Evolutionary conservation across 2,113 vertebrate species (phyloP), one percentile per base, ranked within the genome.

Genomic region (Heterochromis multidens): DNA sequence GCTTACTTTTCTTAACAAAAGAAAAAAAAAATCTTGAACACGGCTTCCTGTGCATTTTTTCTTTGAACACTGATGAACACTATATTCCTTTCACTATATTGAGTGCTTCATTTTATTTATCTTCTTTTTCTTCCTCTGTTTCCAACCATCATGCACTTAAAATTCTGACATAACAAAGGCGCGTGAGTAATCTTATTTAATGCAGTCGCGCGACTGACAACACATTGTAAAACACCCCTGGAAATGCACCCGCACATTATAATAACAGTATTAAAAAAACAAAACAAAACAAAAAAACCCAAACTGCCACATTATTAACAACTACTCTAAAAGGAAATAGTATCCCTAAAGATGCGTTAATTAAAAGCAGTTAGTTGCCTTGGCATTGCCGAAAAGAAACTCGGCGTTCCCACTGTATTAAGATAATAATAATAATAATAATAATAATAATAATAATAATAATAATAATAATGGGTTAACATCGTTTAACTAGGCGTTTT

Each of bases 1-100:
- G 4, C 46, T 21, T 27, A 19, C 9, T 0, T 27, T 70, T 46
- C 7, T 27, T 11, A 19, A 46, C 6, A 16, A 27, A 46, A 46
- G 46, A 70, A 7, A 27, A 27, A 11, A 4, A 46, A 19, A 11
- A 43, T 12, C 11, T 35, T 43, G 11, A 43, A 43, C 43, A 46
- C 43, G 5, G 1, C 3, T 46, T 2, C 37, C 2, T 25, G 3
- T 46, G 14, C 14, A 70, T 27, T 27, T 46, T 70, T 1, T 70
- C 2, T 46, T 49, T 29, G 16, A 70, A 49, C 5, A 49, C 14
- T 46, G 8, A 19, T 70, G 40, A 12, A 70, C 23, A 70, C 10
- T 46, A 6, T 35, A n/a, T 56, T 19, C 14, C n/a, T 46, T 6
- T 1, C 23, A 70, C 65, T 27, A 1, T 70, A 4, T 4, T 3